phyloP scores from a whole-genome alignment of 1,140 invertebrate genomes.

The Oscheius sp. region DNA sequence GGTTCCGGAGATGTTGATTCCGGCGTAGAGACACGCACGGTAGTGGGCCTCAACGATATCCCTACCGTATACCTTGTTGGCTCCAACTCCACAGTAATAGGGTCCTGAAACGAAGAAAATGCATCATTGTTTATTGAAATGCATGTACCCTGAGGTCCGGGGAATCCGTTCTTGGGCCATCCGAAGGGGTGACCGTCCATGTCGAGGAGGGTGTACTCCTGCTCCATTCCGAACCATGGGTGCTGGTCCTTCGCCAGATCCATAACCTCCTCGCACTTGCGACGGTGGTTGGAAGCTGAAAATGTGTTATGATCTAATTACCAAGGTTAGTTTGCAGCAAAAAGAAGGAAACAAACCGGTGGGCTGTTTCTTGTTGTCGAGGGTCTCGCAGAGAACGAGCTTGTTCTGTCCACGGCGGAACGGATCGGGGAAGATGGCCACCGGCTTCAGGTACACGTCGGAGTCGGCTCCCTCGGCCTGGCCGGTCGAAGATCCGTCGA shows the following conservation, averaged over 20 bases:
- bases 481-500: constrained; percentile 78
- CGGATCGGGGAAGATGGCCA: constrained; percentile 87
- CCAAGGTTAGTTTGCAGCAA: constrained; percentile 9
- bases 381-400: constrained; percentile 81
- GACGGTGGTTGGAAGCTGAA: constrained; percentile 74
- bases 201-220: constrained; percentile 89
- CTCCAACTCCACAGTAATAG: constrained; percentile 92
- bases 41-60: constrained; percentile 87
- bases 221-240: constrained; percentile 92
- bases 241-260: constrained; percentile 69
- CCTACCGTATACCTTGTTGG: constrained; percentile 84
- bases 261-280: constrained; percentile 73
- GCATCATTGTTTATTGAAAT: background rate
- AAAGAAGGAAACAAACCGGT: constrained; percentile 62
- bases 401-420: constrained; percentile 85
- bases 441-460: constrained; percentile 83
- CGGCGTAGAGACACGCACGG: constrained; percentile 76
- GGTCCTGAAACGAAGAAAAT: constrained; percentile 66
- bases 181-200: constrained; percentile 83
- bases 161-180: constrained; percentile 87
- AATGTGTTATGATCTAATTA: constrained; percentile 17
- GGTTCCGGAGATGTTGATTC: constrained; percentile 79
- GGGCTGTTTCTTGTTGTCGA: constrained; percentile 72
- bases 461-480: constrained; percentile 72
- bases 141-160: constrained; percentile 72